Base-by-base conservation (phyloP, 1,140 invertebrate genomes). In the Planococcus citri region DNA sequence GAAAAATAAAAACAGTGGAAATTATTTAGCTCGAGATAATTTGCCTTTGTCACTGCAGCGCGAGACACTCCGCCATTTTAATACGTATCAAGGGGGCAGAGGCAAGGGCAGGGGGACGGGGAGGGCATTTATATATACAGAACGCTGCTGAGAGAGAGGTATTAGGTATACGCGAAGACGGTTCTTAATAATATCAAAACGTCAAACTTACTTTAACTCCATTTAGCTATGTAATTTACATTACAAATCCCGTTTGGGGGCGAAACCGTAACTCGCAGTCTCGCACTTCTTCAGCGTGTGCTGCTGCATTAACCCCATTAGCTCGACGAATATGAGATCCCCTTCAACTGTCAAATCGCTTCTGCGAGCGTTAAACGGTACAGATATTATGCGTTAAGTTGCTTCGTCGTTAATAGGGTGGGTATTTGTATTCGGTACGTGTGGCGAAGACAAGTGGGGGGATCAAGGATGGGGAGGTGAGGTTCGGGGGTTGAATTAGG, bases 201-300 rank as follows among this genome's bases (percentile, higher is more conserved):
- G 41, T 51, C 41, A 51, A 51, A 51, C 41, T 51, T 51, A 51
- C 41, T 51, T 51, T 51, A 51, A 51, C 41, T 51, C 41, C 41
- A 51, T 51, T 51, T 51, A 51, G 41, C 41, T 51, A 20, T n/a
- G n/a, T 51, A 51, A 51, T 51, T 51, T 51, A 51, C 41, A 51
- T 51, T 51, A 51, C 41, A 51, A 51, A 51, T 51, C 41, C 41
- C 41, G 41, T 51, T 51, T 51, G 41, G 41, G 29, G 41, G 41
- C 41, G 41, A 51, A 51, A 3, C 12, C 41, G 41, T n/a, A n/a
- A n/a, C n/a, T n/a, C n/a, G n/a, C n/a, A n/a, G n/a, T n/a, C n/a
- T n/a, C n/a, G n/a, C n/a, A n/a, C 41, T 51, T 51, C 41, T 51
- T 51, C 41, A 17, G 41, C n/a, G n/a, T 51, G 41, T 51, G 41